Evolutionary conservation across 2,888 invertebrate genomes (phyloP).

Genomic region (Spisula solida): DNA sequence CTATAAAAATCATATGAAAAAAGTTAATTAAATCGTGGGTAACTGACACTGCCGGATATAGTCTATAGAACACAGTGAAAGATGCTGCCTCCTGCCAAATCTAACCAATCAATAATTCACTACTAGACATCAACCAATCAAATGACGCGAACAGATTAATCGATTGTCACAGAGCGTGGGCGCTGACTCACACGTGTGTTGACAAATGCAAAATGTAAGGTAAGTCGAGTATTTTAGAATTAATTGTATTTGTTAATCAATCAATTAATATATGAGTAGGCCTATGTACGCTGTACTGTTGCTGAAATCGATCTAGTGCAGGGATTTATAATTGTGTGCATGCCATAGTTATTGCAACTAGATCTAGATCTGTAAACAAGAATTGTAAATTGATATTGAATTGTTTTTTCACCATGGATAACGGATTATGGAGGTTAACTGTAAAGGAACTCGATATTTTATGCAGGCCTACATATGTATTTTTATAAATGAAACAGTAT

Average conservation of each 20-base stretch:
- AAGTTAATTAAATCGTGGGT: too few relatives aligned
- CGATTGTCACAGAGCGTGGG: conserved; percentile 39
- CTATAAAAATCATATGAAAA: too few relatives aligned
- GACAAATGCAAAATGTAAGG: not conserved
- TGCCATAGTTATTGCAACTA: too few relatives aligned
- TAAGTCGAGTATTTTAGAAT: not conserved
- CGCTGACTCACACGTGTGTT: conserved; percentile 31
- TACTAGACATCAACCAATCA: conserved; percentile 34
- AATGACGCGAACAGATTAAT: conserved; percentile 22
- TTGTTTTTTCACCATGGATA: not conserved
- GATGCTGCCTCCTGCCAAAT: not conserved
- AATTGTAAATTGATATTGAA: not conserved
- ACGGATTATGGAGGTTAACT: too few relatives aligned
- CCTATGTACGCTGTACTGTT: too few relatives aligned
- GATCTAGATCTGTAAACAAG: not conserved
- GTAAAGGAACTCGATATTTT: too few relatives aligned
- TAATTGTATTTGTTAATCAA: too few relatives aligned
- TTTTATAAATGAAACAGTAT: too few relatives aligned
- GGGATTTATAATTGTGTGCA: too few relatives aligned
- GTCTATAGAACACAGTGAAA: not conserved
- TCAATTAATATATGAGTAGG: too few relatives aligned
- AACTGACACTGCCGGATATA: not conserved
- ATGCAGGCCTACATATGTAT: too few relatives aligned
- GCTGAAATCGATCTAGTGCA: too few relatives aligned
- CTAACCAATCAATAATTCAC: conserved; percentile 36